Conservation (phyloP, 2,113 vertebrate genomes). For the Rhynchopsitta pachyrhyncha region DNA sequence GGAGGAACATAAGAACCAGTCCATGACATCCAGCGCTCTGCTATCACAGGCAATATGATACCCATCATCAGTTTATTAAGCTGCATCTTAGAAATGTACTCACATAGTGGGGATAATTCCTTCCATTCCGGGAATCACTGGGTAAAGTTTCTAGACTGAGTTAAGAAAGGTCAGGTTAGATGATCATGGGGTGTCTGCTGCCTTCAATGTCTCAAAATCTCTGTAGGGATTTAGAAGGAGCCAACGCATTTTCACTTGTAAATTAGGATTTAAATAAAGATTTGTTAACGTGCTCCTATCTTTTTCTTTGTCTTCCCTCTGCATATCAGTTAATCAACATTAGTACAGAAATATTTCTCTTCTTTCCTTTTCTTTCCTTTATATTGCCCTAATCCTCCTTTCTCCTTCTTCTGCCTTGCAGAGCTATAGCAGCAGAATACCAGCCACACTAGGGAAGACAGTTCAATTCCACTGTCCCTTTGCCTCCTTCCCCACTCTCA, state of each 20-base stretch:
- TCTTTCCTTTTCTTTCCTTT: not conserved
- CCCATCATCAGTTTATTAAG: slow-evolving; percentile 68
- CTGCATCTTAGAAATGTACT: slow-evolving; percentile 53
- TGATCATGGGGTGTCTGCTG: slow-evolving; percentile 46
- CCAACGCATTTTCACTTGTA: slow-evolving; percentile 67
- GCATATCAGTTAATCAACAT: not conserved
- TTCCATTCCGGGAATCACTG: slow-evolving; percentile 48
- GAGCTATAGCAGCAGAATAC: not conserved
- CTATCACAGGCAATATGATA: slow-evolving; percentile 41
- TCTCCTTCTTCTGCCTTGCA: not conserved
- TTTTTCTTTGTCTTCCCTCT: not conserved
- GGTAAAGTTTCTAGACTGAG: slow-evolving; percentile 55
- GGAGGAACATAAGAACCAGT: slow-evolving; percentile 9
- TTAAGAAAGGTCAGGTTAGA: slow-evolving; percentile 53
- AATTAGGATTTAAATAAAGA: slow-evolving; percentile 29
- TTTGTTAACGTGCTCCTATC: not conserved
- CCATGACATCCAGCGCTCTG: slow-evolving; percentile 14
- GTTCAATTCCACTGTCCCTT: not conserved
- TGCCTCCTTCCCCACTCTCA: not conserved
- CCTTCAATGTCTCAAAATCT: slow-evolving; percentile 35
- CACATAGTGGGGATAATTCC: slow-evolving; percentile 63
- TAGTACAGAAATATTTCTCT: not conserved
- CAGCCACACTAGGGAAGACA: not conserved
- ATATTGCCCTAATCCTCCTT: not conserved
- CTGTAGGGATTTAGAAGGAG: slow-evolving; percentile 56